Percentiles rank a stretch among this genome's conserved stretches.
phyloP scores from a whole-genome alignment of 2,888 invertebrate species.

The Byasa hedistus region DNA sequence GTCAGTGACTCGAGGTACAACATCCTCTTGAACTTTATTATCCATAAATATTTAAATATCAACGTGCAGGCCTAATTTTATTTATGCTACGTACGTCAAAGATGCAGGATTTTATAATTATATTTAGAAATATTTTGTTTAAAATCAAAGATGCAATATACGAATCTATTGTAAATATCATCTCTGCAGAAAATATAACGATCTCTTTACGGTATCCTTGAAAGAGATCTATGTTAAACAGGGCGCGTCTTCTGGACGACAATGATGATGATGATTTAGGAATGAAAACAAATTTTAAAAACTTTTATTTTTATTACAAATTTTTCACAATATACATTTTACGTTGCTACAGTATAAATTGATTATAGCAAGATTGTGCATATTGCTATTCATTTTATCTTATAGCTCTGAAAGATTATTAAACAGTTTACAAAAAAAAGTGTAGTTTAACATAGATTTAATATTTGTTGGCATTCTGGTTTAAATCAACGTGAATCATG shows the following conservation, averaged over 20 bases:
- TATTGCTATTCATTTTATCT: background rate
- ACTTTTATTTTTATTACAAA: background rate
- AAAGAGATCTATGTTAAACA: no score
- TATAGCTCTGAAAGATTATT: background rate
- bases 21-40: constrained; percentile 18
- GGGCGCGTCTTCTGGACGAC: no score
- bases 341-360: background rate
- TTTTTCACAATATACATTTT: background rate
- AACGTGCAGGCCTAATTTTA: constrained; percentile 13
- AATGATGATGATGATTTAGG: no score
- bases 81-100: constrained; percentile 12
- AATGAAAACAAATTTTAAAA: background rate
- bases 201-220: no score
- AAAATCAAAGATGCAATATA: background rate
- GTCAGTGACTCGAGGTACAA: constrained; percentile 62
- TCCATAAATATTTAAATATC: constrained; percentile 2
- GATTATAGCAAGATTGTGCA: background rate
- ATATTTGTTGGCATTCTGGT: background rate
- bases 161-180: background rate
- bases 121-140: background rate
- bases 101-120: background rate
- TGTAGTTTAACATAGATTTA: background rate
- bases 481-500: background rate
- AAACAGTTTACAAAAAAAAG: background rate
- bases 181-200: background rate